Evolutionary conservation across 1,140 invertebrate species (phyloP), one percentile per base, ranked within the genome.

Genomic region (Pseudachorutes palmiensis): DNA sequence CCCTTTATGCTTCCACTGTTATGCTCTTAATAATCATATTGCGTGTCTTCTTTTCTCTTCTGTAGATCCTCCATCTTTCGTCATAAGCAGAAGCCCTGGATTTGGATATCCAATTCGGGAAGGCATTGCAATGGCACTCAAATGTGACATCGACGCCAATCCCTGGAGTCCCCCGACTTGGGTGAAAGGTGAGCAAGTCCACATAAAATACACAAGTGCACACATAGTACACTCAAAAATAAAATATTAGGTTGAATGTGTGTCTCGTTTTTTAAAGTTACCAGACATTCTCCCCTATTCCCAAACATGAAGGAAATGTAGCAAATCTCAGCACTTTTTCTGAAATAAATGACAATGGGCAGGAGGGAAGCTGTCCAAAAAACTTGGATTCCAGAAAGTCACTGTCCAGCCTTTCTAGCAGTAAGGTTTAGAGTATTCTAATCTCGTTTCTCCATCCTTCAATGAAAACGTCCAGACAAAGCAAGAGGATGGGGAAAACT

Each of bases 121-220:
- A 78, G 89, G 90, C 48, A 89, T 90, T 78, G 83, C 88, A 32
- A 88, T 92, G 70, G 90, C 89, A 48, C 79, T 94, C 63, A 88
- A 90, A 79, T 94, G 91, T 77, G 90, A 91, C 75, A 89, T 94
- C 66, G 90, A 94, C 79, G 89, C 91, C 72, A 94, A 94, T 81
- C 92, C 92, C 33, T 84, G 87, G 33, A 88, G 88, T n/a, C 81
- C 83, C n/a, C 89, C 91, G 28, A 82, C 87, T 73, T 94, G 92
- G 92, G 84, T 90, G 74, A 85, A 88, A 77, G 76, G 86, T 88
- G 78, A 82, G 81, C 78, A 62, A 58, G 14, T 16, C n/a, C n/a
- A n/a, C n/a, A n/a, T n/a, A n/a, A n/a, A n/a, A n/a, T n/a, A n/a
- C n/a, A n/a, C n/a, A n/a, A n/a, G n/a, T n/a, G n/a, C n/a, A n/a